Percentiles rank a stretch among this genome's conserved stretches.
Conservation (phyloP, 2,113 vertebrate genomes). For the Camelus bactrianus region DNA sequence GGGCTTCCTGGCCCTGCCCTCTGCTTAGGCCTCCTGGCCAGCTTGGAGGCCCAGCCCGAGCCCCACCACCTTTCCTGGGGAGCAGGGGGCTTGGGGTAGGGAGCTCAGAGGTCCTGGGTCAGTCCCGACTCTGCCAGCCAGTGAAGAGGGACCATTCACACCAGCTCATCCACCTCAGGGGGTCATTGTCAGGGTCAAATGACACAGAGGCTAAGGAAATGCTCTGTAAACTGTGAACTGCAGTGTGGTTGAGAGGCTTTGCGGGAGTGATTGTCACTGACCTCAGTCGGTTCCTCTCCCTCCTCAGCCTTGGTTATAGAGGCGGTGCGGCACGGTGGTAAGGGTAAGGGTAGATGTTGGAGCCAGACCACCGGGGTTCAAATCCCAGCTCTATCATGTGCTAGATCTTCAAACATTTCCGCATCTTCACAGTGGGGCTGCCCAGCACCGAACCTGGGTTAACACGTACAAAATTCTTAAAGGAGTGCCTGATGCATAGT, state of each 20-base stretch:
- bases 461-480: neutral
- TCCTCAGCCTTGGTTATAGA: neutral
- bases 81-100: neutral
- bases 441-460: neutral
- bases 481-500: neutral
- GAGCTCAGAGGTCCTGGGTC: neutral
- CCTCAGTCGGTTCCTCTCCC: neutral
- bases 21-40: neutral
- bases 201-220: neutral
- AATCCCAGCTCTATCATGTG: neutral
- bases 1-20: neutral
- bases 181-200: neutral
- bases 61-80: neutral
- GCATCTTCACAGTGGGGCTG: fast-evolving
- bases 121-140: neutral
- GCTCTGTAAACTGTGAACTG: neutral
- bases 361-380: neutral
- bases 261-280: neutral
- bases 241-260: neutral
- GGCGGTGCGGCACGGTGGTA: neutral
- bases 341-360: neutral
- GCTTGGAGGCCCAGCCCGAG: neutral
- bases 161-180: neutral
- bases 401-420: neutral
- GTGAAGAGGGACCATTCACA: neutral